These are phyloP conservation scores for Periophthalmodon schlosseri DNA, from an alignment of 2,113 vertebrate genomes.

Conservation along the genomic window DNA sequence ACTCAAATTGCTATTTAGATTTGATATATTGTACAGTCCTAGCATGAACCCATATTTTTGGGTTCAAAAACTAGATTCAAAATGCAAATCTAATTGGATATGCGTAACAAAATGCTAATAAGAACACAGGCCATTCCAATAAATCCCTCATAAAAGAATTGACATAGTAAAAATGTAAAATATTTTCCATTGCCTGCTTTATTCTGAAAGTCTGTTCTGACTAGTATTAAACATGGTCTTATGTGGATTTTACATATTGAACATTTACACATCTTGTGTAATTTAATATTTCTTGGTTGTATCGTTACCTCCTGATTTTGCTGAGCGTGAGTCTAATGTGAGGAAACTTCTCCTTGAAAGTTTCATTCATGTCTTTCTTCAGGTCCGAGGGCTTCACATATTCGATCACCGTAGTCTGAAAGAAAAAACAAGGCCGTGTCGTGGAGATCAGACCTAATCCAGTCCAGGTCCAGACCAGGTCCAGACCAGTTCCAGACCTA, in stretches of 20 bases:
- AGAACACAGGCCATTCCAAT: no score
- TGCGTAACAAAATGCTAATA: no score
- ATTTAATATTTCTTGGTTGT: background rate
- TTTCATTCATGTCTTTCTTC: conserved; percentile 99
- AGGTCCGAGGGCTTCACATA: conserved; percentile 98
- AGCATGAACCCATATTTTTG: no score
- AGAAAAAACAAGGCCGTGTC: conserved; percentile 31
- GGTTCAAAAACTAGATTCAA: no score
- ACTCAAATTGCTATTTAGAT: no score
- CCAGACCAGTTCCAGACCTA: background rate
- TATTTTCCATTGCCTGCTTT: background rate
- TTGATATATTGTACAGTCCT: no score
- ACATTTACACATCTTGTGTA: background rate
- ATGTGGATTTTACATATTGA: background rate
- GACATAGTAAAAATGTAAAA: no score
- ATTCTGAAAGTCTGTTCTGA: background rate
- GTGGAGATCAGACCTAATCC: conserved; percentile 10
- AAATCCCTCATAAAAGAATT: no score
- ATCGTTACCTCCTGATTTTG: conserved; percentile 92
- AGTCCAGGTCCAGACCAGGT: conserved; percentile 8
- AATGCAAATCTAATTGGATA: no score
- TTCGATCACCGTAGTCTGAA: conserved; percentile 96
- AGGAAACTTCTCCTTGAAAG: conserved; percentile 98
- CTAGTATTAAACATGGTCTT: background rate
- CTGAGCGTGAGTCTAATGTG: conserved; percentile 96